These are phyloP conservation scores for Drosophila gaucha DNA, from an alignment of 2,888 invertebrate genomes.

Conservation along the genomic window DNA sequence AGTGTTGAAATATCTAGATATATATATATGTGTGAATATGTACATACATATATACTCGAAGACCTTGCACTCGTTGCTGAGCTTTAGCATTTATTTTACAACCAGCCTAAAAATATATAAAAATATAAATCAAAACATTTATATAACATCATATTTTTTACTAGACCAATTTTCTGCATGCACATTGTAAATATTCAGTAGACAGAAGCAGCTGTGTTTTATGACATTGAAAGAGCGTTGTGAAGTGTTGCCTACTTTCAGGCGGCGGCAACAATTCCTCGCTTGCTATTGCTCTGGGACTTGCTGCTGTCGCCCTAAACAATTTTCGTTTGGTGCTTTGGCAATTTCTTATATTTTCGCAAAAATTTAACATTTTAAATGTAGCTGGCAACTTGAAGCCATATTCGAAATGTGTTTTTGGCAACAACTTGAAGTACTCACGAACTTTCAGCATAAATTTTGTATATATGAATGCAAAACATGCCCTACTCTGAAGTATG, in stretches of 20 bases:
- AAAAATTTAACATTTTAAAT: slow-evolving; percentile 12
- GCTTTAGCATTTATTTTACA: no score
- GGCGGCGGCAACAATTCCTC: slow-evolving; percentile 38
- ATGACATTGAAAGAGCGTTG: neutral
- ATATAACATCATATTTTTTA: neutral
- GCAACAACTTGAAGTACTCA: slow-evolving; percentile 41
- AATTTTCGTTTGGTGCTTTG: slow-evolving; percentile 24
- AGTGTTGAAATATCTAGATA: no score
- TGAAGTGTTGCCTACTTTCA: slow-evolving; percentile 58
- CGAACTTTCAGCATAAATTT: slow-evolving; percentile 73
- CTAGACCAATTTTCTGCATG: neutral
- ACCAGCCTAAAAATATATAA: neutral
- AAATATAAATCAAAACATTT: slow-evolving; percentile 15
- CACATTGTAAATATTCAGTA: slow-evolving; percentile 25
- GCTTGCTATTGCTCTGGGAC: slow-evolving; percentile 4
- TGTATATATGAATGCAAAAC: slow-evolving; percentile 43
- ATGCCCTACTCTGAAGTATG: slow-evolving; percentile 8
- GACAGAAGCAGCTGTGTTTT: slow-evolving; percentile 20
- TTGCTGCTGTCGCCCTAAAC: slow-evolving; percentile 1
- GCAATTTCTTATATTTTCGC: slow-evolving; percentile 5
- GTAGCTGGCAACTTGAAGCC: neutral
- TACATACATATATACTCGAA: no score
- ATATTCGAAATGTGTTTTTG: slow-evolving; percentile 33
- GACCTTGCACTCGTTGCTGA: no score
- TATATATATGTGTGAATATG: no score